These are phyloP conservation scores for Lanius ludovicianus DNA, from an alignment of 2,113 vertebrate genomes.

Conservation along the genomic window DNA sequence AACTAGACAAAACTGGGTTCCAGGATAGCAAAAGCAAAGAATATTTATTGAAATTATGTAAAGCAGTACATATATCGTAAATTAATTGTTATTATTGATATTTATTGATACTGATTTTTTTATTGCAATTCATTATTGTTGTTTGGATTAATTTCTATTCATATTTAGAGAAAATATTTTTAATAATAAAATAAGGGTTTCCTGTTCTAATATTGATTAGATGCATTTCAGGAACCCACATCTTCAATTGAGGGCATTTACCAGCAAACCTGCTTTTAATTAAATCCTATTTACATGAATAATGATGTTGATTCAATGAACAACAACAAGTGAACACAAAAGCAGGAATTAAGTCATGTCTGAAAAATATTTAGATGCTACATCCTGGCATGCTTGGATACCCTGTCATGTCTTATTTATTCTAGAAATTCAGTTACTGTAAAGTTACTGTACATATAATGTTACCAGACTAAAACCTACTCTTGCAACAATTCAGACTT, in stretches of 20 bases:
- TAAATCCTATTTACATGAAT: not conserved
- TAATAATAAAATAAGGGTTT: not conserved
- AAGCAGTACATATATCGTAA: not conserved
- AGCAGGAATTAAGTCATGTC: not conserved
- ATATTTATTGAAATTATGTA: not conserved
- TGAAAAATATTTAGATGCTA: slow-evolving; percentile 9
- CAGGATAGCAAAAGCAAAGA: not conserved
- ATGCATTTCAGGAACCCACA: not conserved
- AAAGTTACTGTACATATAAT: not conserved
- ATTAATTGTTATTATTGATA: not conserved
- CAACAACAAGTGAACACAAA: not conserved
- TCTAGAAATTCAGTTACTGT: not conserved
- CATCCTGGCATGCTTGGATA: not conserved
- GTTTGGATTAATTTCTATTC: not conserved
- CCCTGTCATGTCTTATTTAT: not conserved
- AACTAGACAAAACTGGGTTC: not conserved
- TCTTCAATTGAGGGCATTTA: not conserved
- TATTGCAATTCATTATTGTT: not conserved
- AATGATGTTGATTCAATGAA: not conserved
- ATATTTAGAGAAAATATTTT: not conserved
- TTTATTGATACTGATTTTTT: not conserved
- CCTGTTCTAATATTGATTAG: slow-evolving; percentile 2
- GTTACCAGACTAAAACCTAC: not conserved
- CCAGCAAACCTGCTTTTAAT: slow-evolving; percentile 14
- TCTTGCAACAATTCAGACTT: not conserved